Base-by-base conservation (phyloP, 2,113 vertebrate species). In the Syrmaticus mikado region DNA sequence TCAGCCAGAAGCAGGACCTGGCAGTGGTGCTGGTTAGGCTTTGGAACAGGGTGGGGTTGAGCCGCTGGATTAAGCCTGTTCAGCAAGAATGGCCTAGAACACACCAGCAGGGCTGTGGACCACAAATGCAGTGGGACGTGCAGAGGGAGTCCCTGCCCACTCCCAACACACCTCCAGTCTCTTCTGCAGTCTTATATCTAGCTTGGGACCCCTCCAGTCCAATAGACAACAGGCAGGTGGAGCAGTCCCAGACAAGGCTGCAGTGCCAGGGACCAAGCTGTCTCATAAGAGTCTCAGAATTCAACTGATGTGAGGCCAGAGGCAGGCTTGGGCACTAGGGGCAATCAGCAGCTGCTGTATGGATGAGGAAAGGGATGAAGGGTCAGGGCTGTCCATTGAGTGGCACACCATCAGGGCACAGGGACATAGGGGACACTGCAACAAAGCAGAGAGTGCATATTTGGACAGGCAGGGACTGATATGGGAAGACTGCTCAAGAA, bases 141-240 rank as follows among this genome's bases (percentile, higher is more conserved):
- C 25, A 6, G 7, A 61, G 2, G 3, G 8, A 2, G 6, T 25
- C 10, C 7, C 8, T 78, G 41, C 8, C 4, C 1, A 1, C 22
- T 61, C 27, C 46, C 0, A 0, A 30, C 11, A 17, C 4, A 1
- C 10, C 41, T 81, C 14, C 0, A 0, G 12, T 3, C 1, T 3
- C 40, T 13, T 60, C 30, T 78, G 17, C 30, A 34, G 62, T 28
- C 19, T 38, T 4, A 73, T 53, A 24, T 38, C 43, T n/a, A 18
- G 5, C 36, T 13, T 7, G 2, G 15, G 60, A 1, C 2, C 84
- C 2, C 7, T 2, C 6, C 9, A 25, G 1, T 1, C 3, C 17
- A 16, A 7, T 4, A 9, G 28, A 19, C 46, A 15, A 41, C 3
- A 1, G 21, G 8, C 40, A 11, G 6, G 40, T 41, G 34, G 22